phyloP scores from a whole-genome alignment of 1,140 invertebrate genomes.

The Drosophila sp. region DNA sequence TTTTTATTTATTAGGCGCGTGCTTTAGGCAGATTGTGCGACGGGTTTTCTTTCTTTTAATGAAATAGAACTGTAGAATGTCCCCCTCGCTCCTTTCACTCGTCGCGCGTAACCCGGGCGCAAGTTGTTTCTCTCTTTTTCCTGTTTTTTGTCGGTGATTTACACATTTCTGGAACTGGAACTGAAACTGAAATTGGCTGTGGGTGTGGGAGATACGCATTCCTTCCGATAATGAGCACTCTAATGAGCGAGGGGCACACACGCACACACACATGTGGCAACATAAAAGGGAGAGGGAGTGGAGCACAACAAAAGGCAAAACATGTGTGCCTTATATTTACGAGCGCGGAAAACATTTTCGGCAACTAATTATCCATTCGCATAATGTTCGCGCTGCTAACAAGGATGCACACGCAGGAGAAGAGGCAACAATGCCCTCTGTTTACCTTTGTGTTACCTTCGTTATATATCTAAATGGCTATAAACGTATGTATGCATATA shows the following conservation, averaged over 20 bases:
- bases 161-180: constrained; percentile 42
- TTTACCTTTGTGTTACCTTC: constrained; percentile 48
- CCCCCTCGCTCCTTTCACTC: not conserved
- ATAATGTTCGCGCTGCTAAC: constrained; percentile 74
- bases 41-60: constrained; percentile 46
- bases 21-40: constrained; percentile 69
- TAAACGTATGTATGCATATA: too few relatives aligned
- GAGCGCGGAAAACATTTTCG: constrained; percentile 79
- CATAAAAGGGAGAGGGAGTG: not conserved
- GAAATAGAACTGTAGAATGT: constrained; percentile 14
- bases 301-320: constrained; percentile 36
- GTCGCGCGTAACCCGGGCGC: constrained; percentile 4
- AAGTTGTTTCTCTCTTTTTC: constrained; percentile 17
- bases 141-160: constrained; percentile 68
- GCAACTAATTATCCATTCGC: constrained; percentile 84
- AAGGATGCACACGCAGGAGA: constrained; percentile 33
- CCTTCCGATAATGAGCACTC: constrained; percentile 77
- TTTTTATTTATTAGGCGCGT: constrained; percentile 83
- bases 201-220: constrained; percentile 26
- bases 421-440: constrained; percentile 24
- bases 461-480: not conserved
- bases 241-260: constrained; percentile 60
- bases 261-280: constrained; percentile 57
- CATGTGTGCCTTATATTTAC: constrained; percentile 82
- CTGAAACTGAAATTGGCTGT: too few relatives aligned